Percentiles rank a stretch among this genome's conserved stretches.
Conservation (phyloP, 2,113 vertebrate species). For the Phyllopteryx taeniolatus region DNA sequence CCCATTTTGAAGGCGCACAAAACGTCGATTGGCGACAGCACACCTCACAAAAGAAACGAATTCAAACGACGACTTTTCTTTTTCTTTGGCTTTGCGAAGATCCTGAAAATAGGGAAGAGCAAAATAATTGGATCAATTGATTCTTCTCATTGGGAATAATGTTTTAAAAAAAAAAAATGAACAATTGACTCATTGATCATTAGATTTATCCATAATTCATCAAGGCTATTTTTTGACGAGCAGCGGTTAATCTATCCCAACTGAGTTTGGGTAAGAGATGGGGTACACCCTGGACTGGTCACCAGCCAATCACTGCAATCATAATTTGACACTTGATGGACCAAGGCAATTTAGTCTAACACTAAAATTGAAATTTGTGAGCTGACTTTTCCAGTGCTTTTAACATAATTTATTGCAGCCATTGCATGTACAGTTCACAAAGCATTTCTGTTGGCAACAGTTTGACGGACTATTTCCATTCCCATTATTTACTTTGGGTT, state of each 20-base stretch:
- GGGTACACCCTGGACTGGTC: too few relatives aligned
- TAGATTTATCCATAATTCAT: too few relatives aligned
- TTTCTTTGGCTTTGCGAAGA: not conserved
- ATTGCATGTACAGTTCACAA: not conserved
- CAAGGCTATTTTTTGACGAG: too few relatives aligned
- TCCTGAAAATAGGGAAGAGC: not conserved
- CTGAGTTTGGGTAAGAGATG: too few relatives aligned
- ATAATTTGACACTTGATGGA: too few relatives aligned
- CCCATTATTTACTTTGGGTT: not conserved
- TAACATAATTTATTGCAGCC: not conserved
- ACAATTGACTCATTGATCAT: too few relatives aligned
- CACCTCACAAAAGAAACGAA: not conserved
- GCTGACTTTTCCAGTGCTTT: not conserved
- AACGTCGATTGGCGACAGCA: not conserved
- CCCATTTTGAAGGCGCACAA: not conserved
- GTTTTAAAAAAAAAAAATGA: not conserved
- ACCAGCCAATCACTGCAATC: too few relatives aligned
- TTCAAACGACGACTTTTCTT: too few relatives aligned
- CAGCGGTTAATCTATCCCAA: too few relatives aligned
- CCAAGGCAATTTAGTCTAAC: too few relatives aligned
- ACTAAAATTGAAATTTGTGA: too few relatives aligned
- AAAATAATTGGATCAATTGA: not conserved
- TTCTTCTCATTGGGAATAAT: too few relatives aligned
- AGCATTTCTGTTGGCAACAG: not conserved
- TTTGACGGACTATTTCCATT: not conserved